Percentiles rank a stretch among this genome's conserved stretches.
Evolutionary conservation across 2,113 vertebrate genomes (phyloP).

Genomic region (Caranx ignobilis): DNA sequence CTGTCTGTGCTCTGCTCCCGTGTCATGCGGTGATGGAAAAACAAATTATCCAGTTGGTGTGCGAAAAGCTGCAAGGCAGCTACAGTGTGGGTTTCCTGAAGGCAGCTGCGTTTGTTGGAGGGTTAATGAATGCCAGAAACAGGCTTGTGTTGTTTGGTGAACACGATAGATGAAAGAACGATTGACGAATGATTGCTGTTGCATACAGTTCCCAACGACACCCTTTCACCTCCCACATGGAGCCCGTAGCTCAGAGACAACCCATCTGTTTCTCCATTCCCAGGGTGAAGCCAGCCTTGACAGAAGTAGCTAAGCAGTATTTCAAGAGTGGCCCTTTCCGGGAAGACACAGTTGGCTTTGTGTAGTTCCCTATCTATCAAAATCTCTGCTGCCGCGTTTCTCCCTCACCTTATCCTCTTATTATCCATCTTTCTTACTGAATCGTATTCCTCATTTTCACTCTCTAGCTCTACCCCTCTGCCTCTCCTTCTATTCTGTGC

Average conservation of each 20-base stretch:
- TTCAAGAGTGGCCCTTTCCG: conserved; percentile 62
- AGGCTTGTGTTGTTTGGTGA: conserved; percentile 57
- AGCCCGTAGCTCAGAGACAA: conserved; percentile 71
- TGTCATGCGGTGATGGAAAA: conserved; percentile 54
- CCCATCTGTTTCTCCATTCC: conserved; percentile 81
- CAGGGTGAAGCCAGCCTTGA: conserved; percentile 78
- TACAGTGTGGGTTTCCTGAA: conserved; percentile 60
- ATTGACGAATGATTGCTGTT: conserved; percentile 61
- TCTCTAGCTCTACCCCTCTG: conserved; percentile 28
- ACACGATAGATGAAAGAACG: conserved; percentile 66
- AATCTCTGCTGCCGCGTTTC: conserved; percentile 55
- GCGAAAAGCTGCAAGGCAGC: conserved; percentile 51
- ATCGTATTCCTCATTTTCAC: conserved; percentile 67
- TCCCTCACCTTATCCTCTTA: conserved; percentile 57
- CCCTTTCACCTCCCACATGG: conserved; percentile 79
- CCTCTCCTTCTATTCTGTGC: conserved; percentile 26
- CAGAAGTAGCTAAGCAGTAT: conserved; percentile 65
- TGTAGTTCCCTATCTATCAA: conserved; percentile 63
- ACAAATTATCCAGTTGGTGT: conserved; percentile 55
- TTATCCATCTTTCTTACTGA: conserved; percentile 65
- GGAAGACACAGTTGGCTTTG: conserved; percentile 55
- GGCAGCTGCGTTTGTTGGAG: conserved; percentile 61
- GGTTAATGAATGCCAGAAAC: conserved; percentile 70
- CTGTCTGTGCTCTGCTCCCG: conserved; percentile 14
- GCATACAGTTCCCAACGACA: conserved; percentile 75